Evolutionary conservation across 2,113 vertebrate genomes (phyloP).

Genomic region (Corydoras sp.): DNA sequence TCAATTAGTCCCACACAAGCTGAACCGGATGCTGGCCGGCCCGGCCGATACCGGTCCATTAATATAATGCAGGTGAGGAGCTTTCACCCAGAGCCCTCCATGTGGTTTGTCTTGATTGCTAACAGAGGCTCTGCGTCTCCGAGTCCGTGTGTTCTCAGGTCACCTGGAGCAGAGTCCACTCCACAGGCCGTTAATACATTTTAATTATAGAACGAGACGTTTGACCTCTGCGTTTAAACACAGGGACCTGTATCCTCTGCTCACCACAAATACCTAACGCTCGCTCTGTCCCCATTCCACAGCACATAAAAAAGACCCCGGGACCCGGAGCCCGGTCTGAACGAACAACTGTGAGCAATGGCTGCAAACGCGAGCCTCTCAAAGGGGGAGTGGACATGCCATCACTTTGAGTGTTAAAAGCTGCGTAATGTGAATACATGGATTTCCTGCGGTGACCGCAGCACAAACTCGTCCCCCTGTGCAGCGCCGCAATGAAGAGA

Average conservation of each 20-base stretch:
- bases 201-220: slow-evolving; percentile 10
- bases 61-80: slow-evolving; percentile 46
- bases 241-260: slow-evolving; percentile 66
- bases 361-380: slow-evolving; percentile 51
- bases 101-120: slow-evolving; percentile 55
- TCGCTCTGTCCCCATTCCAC: slow-evolving; percentile 64
- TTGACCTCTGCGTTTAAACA: slow-evolving; percentile 58
- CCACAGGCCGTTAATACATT: too few species aligned
- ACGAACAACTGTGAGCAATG: slow-evolving; percentile 57
- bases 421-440: slow-evolving; percentile 69
- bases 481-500: background rate
- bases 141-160: background rate
- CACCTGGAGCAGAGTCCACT: slow-evolving; percentile 1
- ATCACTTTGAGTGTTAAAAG: slow-evolving; percentile 65
- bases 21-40: slow-evolving; percentile 40
- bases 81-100: slow-evolving; percentile 40
- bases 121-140: slow-evolving; percentile 47
- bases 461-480: slow-evolving; percentile 36
- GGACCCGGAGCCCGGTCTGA: slow-evolving; percentile 64
- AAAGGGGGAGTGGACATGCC: slow-evolving; percentile 70
- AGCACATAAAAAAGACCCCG: slow-evolving; percentile 64
- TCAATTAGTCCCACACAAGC: slow-evolving; percentile 46
- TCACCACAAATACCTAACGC: slow-evolving; percentile 66
- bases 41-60: slow-evolving; percentile 38
- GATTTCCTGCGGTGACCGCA: slow-evolving; percentile 58